Evolutionary conservation across 2,113 vertebrate species (phyloP).

Genomic region (Sinocyclocheilus anshuiensis): DNA sequence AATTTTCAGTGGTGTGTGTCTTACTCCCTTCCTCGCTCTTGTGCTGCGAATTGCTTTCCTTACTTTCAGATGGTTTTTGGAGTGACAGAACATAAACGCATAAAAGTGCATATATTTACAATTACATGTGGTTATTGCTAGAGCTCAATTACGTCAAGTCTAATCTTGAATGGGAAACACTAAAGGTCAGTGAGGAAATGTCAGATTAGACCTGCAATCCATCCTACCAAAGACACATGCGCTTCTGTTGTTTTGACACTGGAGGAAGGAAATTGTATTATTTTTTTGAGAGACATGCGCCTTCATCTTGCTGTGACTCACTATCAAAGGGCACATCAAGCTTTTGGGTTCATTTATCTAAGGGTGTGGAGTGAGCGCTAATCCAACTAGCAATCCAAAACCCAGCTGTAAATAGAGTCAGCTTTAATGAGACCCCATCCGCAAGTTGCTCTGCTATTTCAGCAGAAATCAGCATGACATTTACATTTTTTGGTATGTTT

Average conservation of each 20-base stretch:
- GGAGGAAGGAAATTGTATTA: conserved; percentile 45
- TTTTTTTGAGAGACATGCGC: conserved; percentile 33
- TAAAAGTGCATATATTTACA: conserved; percentile 4
- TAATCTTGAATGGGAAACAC: conserved; percentile 15
- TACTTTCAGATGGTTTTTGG: background rate
- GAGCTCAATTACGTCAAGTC: conserved; percentile 19
- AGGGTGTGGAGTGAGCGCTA: too few species aligned
- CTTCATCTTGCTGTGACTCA: conserved; percentile 58
- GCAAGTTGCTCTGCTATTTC: conserved; percentile 57
- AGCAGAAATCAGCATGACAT: conserved; percentile 14
- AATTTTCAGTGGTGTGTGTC: conserved; percentile 32
- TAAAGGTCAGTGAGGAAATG: conserved; percentile 5
- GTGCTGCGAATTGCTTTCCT: background rate
- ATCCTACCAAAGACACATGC: conserved; percentile 3
- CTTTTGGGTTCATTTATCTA: conserved; percentile 66
- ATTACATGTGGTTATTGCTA: conserved; percentile 27
- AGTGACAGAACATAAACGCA: background rate
- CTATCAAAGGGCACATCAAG: conserved; percentile 57
- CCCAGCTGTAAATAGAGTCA: conserved; percentile 59
- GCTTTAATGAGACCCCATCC: conserved; percentile 56
- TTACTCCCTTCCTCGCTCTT: conserved; percentile 2
- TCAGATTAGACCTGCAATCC: background rate
- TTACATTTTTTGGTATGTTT: too few species aligned
- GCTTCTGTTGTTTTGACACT: conserved; percentile 29
- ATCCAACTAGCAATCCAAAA: too few species aligned